phyloP scores from a whole-genome alignment of 1,140 invertebrate species.

The Pachyrhynchus sulphureomaculatus region DNA sequence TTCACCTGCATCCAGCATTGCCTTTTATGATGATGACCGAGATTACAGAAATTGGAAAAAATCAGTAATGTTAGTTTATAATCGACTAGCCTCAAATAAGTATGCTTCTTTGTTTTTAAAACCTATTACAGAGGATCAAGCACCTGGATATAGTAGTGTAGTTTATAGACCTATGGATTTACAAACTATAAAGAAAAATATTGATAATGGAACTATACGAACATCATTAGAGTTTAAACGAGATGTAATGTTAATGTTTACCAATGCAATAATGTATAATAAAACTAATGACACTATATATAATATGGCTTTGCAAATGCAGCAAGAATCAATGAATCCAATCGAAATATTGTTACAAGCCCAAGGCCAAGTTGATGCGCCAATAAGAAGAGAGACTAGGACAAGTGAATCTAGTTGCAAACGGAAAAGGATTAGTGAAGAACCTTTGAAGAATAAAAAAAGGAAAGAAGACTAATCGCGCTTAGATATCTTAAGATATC shows the following conservation, averaged over 20 bases:
- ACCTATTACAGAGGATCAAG: constrained; percentile 86
- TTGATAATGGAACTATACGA: constrained; percentile 80
- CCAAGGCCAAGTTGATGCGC: constrained; percentile 38
- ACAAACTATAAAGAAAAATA: constrained; percentile 82
- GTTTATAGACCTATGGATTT: constrained; percentile 88
- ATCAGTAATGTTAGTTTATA: constrained; percentile 83
- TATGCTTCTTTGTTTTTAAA: constrained; percentile 82
- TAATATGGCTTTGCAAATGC: constrained; percentile 79
- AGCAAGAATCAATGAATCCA: constrained; percentile 71
- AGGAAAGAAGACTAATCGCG: constrained; percentile 38
- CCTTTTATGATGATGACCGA: constrained; percentile 56
- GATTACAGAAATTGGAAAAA: constrained; percentile 88
- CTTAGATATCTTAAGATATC: no score
- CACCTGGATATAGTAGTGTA: constrained; percentile 77
- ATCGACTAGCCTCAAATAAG: constrained; percentile 80
- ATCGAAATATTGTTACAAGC: constrained; percentile 61
- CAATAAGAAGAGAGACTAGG: constrained; percentile 45
- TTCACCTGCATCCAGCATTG: constrained; percentile 57
- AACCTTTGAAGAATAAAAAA: constrained; percentile 27
- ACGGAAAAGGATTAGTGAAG: constrained; percentile 38
- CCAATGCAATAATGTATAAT: constrained; percentile 94
- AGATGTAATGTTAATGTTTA: constrained; percentile 90
- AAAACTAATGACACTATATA: constrained; percentile 78
- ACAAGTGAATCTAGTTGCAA: constrained; percentile 46
- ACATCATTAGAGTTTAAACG: constrained; percentile 85